Percentiles rank a stretch among this genome's conserved stretches.
These are phyloP conservation scores for Ips nitidus DNA, from an alignment of 1,140 invertebrate species.

Conservation along the genomic window DNA sequence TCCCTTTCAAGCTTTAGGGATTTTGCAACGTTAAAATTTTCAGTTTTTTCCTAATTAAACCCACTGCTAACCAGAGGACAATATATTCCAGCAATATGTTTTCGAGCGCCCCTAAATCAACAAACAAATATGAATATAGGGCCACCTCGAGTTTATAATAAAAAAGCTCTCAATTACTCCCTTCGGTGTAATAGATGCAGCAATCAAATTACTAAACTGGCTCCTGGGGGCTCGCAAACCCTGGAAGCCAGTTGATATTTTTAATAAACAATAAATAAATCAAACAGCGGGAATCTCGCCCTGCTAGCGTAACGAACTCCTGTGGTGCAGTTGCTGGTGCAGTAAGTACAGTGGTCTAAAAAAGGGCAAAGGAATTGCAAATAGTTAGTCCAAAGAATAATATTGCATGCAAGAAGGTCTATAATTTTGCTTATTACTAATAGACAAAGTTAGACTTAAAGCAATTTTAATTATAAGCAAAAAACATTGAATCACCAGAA, in stretches of 20 bases:
- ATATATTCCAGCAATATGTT: too few relatives aligned
- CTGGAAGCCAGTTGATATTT: slow-evolving; percentile 29
- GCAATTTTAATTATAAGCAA: slow-evolving; percentile 1
- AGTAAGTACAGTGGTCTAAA: neutral
- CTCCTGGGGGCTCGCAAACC: slow-evolving; percentile 5
- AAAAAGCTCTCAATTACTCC: slow-evolving; percentile 31
- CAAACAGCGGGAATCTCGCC: slow-evolving; percentile 38
- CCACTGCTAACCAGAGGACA: too few relatives aligned
- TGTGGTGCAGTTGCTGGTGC: neutral
- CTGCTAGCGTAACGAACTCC: slow-evolving; percentile 18
- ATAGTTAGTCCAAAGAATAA: neutral
- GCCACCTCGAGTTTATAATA: neutral
- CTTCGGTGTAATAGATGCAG: slow-evolving; percentile 22
- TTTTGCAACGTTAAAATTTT: neutral
- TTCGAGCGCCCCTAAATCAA: too few relatives aligned
- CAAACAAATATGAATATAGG: too few relatives aligned
- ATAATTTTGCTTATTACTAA: neutral
- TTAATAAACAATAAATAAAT: slow-evolving; percentile 48
- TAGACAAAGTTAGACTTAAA: neutral
- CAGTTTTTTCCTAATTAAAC: too few relatives aligned
- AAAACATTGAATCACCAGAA: too few relatives aligned
- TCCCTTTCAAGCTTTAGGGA: neutral
- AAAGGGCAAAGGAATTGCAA: neutral
- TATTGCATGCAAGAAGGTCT: neutral
- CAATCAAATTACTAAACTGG: slow-evolving; percentile 33